Percentiles rank a stretch among this genome's conserved stretches.
Conservation (phyloP, 2,888 invertebrate genomes). For the Chrysotoxum bicinctum region DNA sequence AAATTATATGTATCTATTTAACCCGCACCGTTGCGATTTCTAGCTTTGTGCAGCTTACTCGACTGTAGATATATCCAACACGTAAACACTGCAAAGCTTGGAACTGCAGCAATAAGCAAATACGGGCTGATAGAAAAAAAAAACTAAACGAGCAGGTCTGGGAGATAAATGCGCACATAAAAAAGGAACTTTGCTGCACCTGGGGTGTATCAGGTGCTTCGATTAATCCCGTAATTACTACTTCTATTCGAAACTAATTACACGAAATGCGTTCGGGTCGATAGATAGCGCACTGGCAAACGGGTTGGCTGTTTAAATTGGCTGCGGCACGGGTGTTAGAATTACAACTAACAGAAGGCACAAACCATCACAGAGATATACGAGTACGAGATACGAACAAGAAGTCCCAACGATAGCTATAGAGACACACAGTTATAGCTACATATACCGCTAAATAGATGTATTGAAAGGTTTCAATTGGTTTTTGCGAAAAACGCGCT, state of each 20-base stretch:
- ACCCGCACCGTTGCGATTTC: slow-evolving; percentile 54
- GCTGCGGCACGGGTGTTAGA: slow-evolving; percentile 31
- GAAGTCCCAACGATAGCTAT: slow-evolving; percentile 20
- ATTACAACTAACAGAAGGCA: slow-evolving; percentile 30
- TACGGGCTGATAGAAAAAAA: background rate
- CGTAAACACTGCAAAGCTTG: slow-evolving; percentile 35
- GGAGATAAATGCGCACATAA: slow-evolving; percentile 57
- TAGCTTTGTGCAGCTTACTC: slow-evolving; percentile 37
- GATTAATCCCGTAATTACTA: slow-evolving; percentile 72
- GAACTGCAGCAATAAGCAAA: slow-evolving; percentile 53
- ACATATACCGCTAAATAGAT: slow-evolving; percentile 14
- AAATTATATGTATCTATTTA: background rate
- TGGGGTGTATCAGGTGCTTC: slow-evolving; percentile 70
- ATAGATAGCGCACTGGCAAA: slow-evolving; percentile 35
- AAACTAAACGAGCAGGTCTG: background rate
- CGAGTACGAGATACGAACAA: slow-evolving; percentile 9
- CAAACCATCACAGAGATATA: slow-evolving; percentile 17
- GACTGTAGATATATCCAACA: background rate
- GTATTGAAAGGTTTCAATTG: slow-evolving; percentile 68
- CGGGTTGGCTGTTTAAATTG: slow-evolving; percentile 29
- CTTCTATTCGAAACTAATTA: slow-evolving; percentile 71
- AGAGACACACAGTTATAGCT: background rate
- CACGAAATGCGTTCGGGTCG: slow-evolving; percentile 67
- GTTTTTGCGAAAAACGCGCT: slow-evolving; percentile 49
- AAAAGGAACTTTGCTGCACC: slow-evolving; percentile 64